A percentile compares a stretch with the other conserved stretches of the same genome.
Evolutionary conservation across 2,113 vertebrate species (phyloP).

Genomic region (Noctilio leporinus): DNA sequence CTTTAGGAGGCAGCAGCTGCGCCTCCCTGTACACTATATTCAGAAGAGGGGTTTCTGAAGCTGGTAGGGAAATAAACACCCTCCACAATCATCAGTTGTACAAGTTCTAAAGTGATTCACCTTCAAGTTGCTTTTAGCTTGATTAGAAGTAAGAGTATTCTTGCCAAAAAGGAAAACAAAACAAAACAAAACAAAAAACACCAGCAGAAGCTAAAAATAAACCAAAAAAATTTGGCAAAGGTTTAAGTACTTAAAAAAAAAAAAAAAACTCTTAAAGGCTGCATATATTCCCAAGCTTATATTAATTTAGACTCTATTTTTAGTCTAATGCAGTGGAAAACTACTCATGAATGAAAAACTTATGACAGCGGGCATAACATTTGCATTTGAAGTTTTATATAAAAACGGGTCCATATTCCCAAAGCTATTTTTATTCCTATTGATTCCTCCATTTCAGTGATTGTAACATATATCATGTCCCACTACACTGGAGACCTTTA

Average conservation of each 20-base stretch:
- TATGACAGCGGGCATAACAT: not conserved
- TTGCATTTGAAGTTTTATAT: slow-evolving; percentile 23
- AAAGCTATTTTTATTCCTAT: slow-evolving; percentile 19
- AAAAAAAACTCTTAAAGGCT: slow-evolving; percentile 25
- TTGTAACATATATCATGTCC: not conserved
- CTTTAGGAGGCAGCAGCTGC: slow-evolving; percentile 5
- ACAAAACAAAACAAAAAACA: no score
- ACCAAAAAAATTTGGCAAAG: slow-evolving; percentile 16
- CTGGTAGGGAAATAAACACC: slow-evolving; percentile 22
- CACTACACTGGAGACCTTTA: not conserved
- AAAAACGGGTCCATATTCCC: not conserved
- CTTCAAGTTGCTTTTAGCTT: slow-evolving; percentile 50
- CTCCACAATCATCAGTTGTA: not conserved
- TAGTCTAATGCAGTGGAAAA: slow-evolving; percentile 11
- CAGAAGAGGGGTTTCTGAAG: slow-evolving; percentile 22
- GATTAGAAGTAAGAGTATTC: slow-evolving; percentile 34
- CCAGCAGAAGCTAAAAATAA: slow-evolving; percentile 56
- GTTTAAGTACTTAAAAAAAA: slow-evolving; percentile 38
- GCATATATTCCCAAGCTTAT: not conserved
- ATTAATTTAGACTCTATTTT: slow-evolving; percentile 27
- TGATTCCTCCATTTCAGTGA: not conserved
- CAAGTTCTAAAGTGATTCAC: slow-evolving; percentile 34
- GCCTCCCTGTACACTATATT: not conserved
- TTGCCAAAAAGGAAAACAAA: slow-evolving; percentile 39
- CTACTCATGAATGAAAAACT: slow-evolving; percentile 21